Conservation (phyloP, 2,113 vertebrate genomes). For the Urocynchramus pylzowi region DNA sequence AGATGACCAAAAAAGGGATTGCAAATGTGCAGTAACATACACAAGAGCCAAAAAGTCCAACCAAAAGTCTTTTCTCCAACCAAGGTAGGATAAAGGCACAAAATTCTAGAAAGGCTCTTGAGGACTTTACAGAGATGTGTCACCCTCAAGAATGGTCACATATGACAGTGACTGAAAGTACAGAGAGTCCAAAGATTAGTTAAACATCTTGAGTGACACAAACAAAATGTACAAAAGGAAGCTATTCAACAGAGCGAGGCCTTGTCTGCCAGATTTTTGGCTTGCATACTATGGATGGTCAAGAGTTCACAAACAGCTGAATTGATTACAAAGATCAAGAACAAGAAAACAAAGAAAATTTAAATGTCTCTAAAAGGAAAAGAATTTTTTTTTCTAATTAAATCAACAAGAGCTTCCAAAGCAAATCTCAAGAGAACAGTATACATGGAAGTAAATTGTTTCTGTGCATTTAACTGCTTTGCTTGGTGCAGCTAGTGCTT, state of each 20-base stretch:
- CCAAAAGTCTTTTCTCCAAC: not conserved
- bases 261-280: not conserved
- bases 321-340: not conserved
- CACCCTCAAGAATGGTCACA: not conserved
- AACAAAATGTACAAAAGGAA: not conserved
- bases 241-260: not conserved
- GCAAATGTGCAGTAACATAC: not conserved
- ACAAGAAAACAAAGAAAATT: not conserved
- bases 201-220: not conserved
- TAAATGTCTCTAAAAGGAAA: not conserved
- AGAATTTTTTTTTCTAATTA: not conserved
- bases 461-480: not conserved
- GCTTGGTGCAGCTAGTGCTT: not conserved
- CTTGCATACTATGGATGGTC: not conserved
- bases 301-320: not conserved
- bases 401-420: not conserved
- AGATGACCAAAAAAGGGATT: not conserved
- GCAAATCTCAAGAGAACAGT: not conserved
- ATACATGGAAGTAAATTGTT: not conserved
- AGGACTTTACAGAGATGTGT: not conserved
- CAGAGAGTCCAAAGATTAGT: not conserved
- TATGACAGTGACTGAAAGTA: not conserved
- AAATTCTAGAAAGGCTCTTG: not conserved
- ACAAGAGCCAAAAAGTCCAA: rapidly evolving
- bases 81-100: not conserved